Evolutionary conservation across 2,888 invertebrate species (phyloP).

Genomic region (Thymelicus lineola): DNA sequence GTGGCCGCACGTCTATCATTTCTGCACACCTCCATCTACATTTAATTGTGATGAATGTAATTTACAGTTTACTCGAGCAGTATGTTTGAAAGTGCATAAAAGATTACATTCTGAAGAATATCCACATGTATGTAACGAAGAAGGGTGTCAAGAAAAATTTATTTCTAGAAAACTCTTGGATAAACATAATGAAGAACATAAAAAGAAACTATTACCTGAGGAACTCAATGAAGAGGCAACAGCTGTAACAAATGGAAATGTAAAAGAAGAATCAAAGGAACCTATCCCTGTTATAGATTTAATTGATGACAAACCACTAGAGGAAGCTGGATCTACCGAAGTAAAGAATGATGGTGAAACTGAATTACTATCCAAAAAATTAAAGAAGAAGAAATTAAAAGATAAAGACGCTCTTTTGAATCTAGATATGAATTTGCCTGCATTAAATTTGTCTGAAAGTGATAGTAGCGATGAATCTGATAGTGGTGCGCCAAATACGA

Average conservation of each 20-base stretch:
- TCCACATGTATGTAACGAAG: conserved; percentile 90
- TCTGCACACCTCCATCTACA: conserved; percentile 92
- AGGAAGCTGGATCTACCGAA: conserved; percentile 66
- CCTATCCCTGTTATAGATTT: conserved; percentile 70
- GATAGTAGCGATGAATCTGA: conserved; percentile 90
- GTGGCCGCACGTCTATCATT: conserved; percentile 97
- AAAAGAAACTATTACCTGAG: conserved; percentile 64
- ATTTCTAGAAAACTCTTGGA: conserved; percentile 91
- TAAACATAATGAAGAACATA: conserved; percentile 89
- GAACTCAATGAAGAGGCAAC: conserved; percentile 63
- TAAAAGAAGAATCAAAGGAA: conserved; percentile 63
- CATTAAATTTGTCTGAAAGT: conserved; percentile 93
- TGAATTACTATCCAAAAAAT: conserved; percentile 70
- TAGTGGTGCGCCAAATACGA: conserved; percentile 59
- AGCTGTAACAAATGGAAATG: conserved; percentile 51
- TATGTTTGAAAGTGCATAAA: conserved; percentile 93
- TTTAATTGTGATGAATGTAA: conserved; percentile 94
- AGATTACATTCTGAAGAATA: conserved; percentile 89
- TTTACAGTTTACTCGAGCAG: conserved; percentile 90
- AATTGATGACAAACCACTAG: conserved; percentile 64
- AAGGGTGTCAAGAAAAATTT: conserved; percentile 90
- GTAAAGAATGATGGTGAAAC: conserved; percentile 61
- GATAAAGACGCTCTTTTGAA: conserved; percentile 75
- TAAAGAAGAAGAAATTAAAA: conserved; percentile 76
- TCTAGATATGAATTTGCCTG: conserved; percentile 88